Conservation (phyloP, 2,888 invertebrate genomes). For the Ptychoptera contaminata region DNA sequence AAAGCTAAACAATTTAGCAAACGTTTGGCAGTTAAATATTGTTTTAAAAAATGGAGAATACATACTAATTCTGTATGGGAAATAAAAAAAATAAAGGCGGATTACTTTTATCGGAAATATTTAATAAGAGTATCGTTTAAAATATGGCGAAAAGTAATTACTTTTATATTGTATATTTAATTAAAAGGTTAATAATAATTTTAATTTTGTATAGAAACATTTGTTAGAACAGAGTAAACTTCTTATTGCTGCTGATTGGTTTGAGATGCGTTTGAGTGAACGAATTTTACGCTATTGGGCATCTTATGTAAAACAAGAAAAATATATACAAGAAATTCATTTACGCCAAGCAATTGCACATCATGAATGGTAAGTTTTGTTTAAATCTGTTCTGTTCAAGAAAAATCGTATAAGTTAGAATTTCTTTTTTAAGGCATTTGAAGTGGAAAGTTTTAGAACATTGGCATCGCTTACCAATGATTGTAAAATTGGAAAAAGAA, state of each 20-base stretch:
- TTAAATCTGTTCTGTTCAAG: constrained; percentile 16
- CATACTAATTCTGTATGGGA: constrained; percentile 34
- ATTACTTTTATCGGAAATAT: constrained; percentile 36
- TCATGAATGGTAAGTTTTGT: constrained; percentile 23
- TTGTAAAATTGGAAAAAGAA: constrained; percentile 45
- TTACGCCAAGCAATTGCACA: constrained; percentile 25
- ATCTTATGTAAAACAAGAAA: constrained; percentile 29
- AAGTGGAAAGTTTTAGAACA: constrained; percentile 35
- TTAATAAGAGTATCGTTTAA: constrained; percentile 32
- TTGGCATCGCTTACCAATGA: constrained; percentile 49
- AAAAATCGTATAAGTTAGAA: background rate
- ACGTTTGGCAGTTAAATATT: constrained; percentile 33
- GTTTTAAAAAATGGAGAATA: constrained; percentile 37
- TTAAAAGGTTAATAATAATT: background rate
- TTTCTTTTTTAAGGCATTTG: constrained; percentile 22
- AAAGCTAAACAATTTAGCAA: constrained; percentile 34
- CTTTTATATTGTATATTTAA: background rate
- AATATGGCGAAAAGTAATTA: constrained; percentile 34
- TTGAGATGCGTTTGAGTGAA: constrained; percentile 43
- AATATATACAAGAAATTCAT: constrained; percentile 34
- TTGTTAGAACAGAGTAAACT: constrained; percentile 32
- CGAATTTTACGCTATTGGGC: constrained; percentile 36
- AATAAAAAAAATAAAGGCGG: constrained; percentile 39
- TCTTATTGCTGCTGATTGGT: constrained; percentile 58
- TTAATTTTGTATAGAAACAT: constrained; percentile 14